phyloP scores from a whole-genome alignment of 2,888 invertebrate genomes.

The Brenthis daphne region DNA sequence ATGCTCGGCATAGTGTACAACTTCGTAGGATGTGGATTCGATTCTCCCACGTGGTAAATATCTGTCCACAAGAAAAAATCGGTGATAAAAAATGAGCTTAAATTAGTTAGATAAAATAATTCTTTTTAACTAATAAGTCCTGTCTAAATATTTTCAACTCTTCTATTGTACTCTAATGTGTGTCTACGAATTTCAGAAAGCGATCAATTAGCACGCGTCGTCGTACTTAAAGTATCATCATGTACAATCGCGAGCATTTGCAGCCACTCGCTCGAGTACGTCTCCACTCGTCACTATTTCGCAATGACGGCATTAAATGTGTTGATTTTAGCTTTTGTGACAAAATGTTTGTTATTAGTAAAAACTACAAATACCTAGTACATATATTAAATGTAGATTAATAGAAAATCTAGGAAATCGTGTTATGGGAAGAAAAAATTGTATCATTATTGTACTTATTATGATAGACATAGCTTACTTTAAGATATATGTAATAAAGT shows the following conservation, averaged over 20 bases:
- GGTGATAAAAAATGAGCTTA: too few relatives aligned
- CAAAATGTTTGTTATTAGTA: not conserved
- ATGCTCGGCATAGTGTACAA: too few relatives aligned
- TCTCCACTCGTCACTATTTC: conserved; percentile 1
- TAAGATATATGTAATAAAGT: too few relatives aligned
- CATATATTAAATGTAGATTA: not conserved
- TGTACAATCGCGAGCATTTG: conserved; percentile 31
- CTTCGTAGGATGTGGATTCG: too few relatives aligned
- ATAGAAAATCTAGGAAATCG: too few relatives aligned
- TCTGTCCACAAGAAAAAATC: too few relatives aligned
- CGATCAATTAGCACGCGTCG: conserved; percentile 62
- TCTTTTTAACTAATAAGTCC: not conserved
- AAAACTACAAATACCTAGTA: not conserved
- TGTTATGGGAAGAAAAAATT: too few relatives aligned
- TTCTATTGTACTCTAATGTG: conserved; percentile 39
- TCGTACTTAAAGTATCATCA: conserved; percentile 54
- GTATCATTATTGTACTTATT: too few relatives aligned
- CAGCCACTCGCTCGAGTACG: conserved; percentile 21
- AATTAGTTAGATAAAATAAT: not conserved
- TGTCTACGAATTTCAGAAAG: conserved; percentile 55
- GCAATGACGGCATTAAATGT: conserved; percentile 5
- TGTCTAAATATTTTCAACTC: conserved; percentile 34
- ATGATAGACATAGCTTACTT: too few relatives aligned
- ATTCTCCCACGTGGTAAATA: too few relatives aligned
- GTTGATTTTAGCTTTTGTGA: conserved; percentile 4